Evolutionary conservation across 1,140 invertebrate species (phyloP), one percentile per base, ranked within the genome.

Genomic region (Drosophila azteca): DNA sequence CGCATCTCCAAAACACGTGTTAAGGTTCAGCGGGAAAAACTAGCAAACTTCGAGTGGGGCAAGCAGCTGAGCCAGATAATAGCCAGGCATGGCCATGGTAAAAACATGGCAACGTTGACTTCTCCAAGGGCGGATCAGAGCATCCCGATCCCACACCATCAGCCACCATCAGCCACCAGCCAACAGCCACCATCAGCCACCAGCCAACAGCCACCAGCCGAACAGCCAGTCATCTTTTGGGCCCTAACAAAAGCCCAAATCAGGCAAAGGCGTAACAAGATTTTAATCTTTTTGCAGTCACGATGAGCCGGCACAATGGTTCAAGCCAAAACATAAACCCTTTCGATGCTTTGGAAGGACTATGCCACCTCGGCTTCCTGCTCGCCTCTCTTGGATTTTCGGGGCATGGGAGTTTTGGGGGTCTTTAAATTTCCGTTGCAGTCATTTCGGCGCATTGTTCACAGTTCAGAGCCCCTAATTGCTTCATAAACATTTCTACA

Each of bases 401-500:
- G 26, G 39, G 46, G 26, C 29, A 45, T 31, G 43, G 41, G n/a
- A 15, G 51, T 49, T 68, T 52, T 50, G 52, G 48, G 60, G 51
- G 71, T 24, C 76, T 73, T 88, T 82, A 82, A 88, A 76, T 82
- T 82, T 83, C 64, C 67, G 67, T 66, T 82, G 83, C 83, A 88
- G 83, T 82, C 83, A 79, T 82, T 87, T 79, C 62, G 59, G 67
- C 83, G 71, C 83, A 88, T 88, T 88, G 83, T 88, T 88, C 83
- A 77, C 83, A 80, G 67, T 78, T 77, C 76, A 70, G 61, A 64
- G 79, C 71, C 49, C 66, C 83, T 88, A 88, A 88, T 88, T 88
- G 83, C 83, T 88, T 88, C 83, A 88, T 88, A 85, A 85, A 85
- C 82, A 85, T 85, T 85, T 85, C 68, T 78, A 84, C 81, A 84